Percentiles rank a stretch among this genome's conserved stretches.
Conservation (phyloP, 2,113 vertebrate genomes). For the Poeciliopsis prolifica region DNA sequence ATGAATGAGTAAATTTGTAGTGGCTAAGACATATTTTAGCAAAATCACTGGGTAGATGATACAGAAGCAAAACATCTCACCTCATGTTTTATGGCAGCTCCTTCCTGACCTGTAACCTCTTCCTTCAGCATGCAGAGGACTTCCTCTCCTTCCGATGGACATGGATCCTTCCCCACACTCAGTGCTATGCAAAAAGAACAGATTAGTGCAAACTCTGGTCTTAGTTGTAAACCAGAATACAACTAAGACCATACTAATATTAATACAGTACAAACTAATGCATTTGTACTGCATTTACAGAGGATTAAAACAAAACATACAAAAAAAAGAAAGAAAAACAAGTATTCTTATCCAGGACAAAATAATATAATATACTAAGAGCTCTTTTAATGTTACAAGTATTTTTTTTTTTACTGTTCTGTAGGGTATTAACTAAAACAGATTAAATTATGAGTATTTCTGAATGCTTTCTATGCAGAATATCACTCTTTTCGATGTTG, state of each 20-base stretch:
- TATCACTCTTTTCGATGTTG: not conserved
- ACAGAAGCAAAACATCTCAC: conserved; percentile 30
- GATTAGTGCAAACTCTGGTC: not conserved
- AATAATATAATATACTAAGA: too few relatives aligned
- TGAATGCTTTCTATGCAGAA: not conserved
- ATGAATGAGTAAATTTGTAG: not conserved
- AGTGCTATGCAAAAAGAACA: conserved; percentile 21
- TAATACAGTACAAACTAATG: too few relatives aligned
- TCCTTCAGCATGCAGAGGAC: conserved; percentile 53
- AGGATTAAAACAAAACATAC: not conserved
- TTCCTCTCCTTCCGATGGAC: conserved; percentile 39
- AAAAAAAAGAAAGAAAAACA: not conserved
- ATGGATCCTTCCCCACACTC: conserved; percentile 28
- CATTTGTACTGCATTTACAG: too few relatives aligned
- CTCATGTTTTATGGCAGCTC: conserved; percentile 62
- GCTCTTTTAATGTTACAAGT: not conserved
- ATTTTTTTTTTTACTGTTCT: not conserved
- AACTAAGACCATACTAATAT: too few relatives aligned
- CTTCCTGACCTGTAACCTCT: conserved; percentile 54
- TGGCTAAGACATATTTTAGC: not conserved
- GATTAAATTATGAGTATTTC: not conserved
- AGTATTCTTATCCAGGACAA: not conserved
- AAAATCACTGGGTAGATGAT: not conserved
- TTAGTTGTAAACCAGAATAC: too few relatives aligned
- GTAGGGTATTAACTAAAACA: not conserved